Conservation (phyloP, 2,797 vertebrate species). For the Muscicapa comitata region DNA sequence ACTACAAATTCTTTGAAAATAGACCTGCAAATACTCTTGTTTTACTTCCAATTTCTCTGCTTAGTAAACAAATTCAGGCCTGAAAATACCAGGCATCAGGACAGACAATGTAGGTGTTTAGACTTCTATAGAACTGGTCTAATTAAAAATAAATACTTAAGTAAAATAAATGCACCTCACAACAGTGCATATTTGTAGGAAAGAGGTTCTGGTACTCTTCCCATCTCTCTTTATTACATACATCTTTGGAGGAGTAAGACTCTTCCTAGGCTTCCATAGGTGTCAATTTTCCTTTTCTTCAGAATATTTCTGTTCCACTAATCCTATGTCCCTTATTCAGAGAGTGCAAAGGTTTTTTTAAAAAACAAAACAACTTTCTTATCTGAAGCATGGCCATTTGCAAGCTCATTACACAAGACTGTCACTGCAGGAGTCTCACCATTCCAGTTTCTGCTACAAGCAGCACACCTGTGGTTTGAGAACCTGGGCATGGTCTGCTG, state of each 20-base stretch:
- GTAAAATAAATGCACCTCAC: not conserved
- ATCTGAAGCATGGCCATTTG: not conserved
- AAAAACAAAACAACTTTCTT: not conserved
- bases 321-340: not conserved
- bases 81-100: not conserved
- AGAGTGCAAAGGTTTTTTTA: not conserved
- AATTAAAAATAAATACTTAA: not conserved
- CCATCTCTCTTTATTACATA: not conserved
- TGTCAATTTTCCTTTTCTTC: not conserved
- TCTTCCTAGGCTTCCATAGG: not conserved
- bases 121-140: not conserved
- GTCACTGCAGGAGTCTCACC: not conserved
- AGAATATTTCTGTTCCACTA: not conserved
- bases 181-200: not conserved
- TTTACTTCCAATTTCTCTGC: not conserved
- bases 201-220: not conserved
- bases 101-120: not conserved
- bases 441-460: not conserved
- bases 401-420: not conserved
- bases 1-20: not conserved
- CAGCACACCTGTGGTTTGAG: not conserved
- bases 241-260: accelerated
- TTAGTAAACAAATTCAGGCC: not conserved
- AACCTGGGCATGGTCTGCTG: not conserved
- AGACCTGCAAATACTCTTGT: not conserved